Base-by-base conservation (phyloP, 1,140 invertebrate genomes). In the Bombus haemorrhoidalis region DNA sequence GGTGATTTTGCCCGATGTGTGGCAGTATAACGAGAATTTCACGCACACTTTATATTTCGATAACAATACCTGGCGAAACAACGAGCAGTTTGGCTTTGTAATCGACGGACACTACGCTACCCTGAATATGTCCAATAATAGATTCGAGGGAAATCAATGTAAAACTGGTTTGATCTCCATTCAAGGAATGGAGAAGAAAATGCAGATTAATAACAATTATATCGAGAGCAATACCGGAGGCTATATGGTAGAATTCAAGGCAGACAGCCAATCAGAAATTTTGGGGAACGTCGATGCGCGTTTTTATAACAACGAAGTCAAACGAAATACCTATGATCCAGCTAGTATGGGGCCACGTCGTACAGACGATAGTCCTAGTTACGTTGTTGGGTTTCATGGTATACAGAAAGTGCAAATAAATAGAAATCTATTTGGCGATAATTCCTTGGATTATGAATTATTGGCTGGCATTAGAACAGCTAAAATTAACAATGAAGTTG, bases 121-220 rank as follows among this genome's bases (percentile, higher is more conserved):
- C 41, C 96, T 98, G 0, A 98, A 98, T 86, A 97, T 99, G 68
- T 97, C 97, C 0, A 96, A 96, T 81, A 99, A 99, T 93, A 95
- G 96, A 18, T 99, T 99, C 92, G 96, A 96, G 3, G 97, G 98
- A 59, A 99, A 99, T 92, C 95, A 95, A 12, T 99, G 98, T 91
- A 96, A 97, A 81, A 96, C 94, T 18, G 98, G 99, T 1, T 94
- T 99, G 28, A 96, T 99, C 5, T 96, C 97, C 0, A 95, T 99
- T 9, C 96, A 96, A 80, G 99, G 99, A 28, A 99, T 99, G 98
- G 99, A 99, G 94, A 99, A 99, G 95, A 97, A 98, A 90, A 96
- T 99, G 94, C 95, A 97, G 43, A 97, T 99, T 85, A 96, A 97
- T 96, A 94, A 96, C 91, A 96, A 97, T 95, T 93, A 97, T 77